A percentile compares a stretch with the other conserved stretches of the same genome.
Conservation (phyloP, 2,113 vertebrate species). For the Brachyistius frenatus region DNA sequence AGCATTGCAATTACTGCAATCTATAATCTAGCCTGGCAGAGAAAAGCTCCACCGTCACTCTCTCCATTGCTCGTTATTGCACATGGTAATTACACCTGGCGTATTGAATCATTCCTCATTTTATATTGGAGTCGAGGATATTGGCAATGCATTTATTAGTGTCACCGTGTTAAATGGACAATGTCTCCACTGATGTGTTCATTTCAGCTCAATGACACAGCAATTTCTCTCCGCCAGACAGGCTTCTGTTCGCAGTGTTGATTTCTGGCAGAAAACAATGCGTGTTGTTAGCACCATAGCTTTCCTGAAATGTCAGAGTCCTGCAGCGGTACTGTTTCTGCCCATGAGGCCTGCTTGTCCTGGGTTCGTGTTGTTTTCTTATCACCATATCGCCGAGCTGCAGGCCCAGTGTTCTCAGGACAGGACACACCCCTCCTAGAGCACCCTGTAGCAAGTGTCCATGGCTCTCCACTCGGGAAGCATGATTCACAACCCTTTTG, state of each 20-base stretch:
- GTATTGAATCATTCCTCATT: conserved; percentile 72
- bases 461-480: conserved; percentile 70
- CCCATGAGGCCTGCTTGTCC: conserved; percentile 40
- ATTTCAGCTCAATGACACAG: conserved; percentile 61
- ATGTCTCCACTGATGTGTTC: conserved; percentile 62
- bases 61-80: conserved; percentile 65
- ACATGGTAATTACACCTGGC: conserved; percentile 73
- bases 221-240: conserved; percentile 42
- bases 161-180: conserved; percentile 67
- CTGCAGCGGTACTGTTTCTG: conserved; percentile 44
- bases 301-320: conserved; percentile 65
- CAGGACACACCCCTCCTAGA: conserved; percentile 60
- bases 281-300: conserved; percentile 52
- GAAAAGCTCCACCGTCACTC: conserved; percentile 66
- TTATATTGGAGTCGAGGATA: conserved; percentile 67
- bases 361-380: conserved; percentile 60
- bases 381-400: conserved; percentile 47
- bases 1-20: conserved; percentile 69
- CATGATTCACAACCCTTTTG: conserved; percentile 77
- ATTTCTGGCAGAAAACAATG: conserved; percentile 54
- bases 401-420: conserved; percentile 52
- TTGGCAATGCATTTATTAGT: conserved; percentile 67
- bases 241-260: conserved; percentile 39
- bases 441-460: conserved; percentile 55
- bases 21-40: conserved; percentile 71